Evolutionary conservation across 1,140 invertebrate species (phyloP).

Genomic region (Teleopsis dalmanni): DNA sequence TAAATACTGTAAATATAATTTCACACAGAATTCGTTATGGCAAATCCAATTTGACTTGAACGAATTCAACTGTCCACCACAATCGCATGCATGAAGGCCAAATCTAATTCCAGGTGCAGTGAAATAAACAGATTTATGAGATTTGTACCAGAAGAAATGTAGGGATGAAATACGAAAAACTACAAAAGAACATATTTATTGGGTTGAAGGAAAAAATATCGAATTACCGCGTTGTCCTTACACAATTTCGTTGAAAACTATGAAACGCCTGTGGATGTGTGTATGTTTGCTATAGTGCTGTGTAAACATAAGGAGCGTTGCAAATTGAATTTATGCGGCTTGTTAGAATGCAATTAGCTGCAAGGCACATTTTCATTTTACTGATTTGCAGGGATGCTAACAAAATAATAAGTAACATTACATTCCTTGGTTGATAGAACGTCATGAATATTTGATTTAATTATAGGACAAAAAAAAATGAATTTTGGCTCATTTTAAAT

Average conservation of each 20-base stretch:
- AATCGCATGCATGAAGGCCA: conserved; percentile 4
- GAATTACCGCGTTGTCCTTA: conserved; percentile 5
- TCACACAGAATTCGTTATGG: no score
- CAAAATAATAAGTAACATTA: no score
- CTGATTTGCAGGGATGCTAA: neutral
- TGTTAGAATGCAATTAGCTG: conserved; percentile 42
- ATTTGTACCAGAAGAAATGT: no score
- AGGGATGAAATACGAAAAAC: no score
- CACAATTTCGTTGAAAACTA: neutral
- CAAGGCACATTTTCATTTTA: conserved; percentile 17
- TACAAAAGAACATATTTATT: neutral
- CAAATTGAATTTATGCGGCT: conserved; percentile 37
- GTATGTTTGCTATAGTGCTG: neutral
- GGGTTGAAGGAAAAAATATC: conserved; percentile 3
- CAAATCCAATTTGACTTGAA: no score
- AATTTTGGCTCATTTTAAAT: no score
- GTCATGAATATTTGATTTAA: no score
- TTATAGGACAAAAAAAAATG: no score
- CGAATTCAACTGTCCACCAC: conserved; percentile 6
- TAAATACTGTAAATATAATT: no score
- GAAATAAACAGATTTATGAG: conserved; percentile 9
- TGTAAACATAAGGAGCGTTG: conserved; percentile 19
- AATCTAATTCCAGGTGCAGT: conserved; percentile 13
- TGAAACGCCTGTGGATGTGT: neutral
- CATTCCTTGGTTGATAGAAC: no score